These are phyloP conservation scores for Xanthia icteritia DNA, from an alignment of 2,888 invertebrate genomes.

Conservation along the genomic window DNA sequence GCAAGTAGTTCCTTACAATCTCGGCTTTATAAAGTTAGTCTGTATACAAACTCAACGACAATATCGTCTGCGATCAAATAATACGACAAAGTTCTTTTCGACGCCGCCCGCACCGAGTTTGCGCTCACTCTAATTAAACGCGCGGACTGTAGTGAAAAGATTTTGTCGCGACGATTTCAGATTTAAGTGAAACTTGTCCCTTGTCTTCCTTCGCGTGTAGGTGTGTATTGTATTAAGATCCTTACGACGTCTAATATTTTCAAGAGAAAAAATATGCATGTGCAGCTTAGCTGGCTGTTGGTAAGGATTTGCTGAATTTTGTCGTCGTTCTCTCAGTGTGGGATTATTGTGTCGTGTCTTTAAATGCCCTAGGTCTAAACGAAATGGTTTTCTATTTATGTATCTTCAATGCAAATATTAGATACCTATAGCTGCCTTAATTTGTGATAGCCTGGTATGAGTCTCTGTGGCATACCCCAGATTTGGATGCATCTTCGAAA, in stretches of 20 bases:
- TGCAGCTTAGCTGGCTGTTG: constrained; percentile 26
- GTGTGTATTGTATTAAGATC: constrained; percentile 78
- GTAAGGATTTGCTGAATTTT: constrained; percentile 30
- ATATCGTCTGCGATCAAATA: constrained; percentile 55
- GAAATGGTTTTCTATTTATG: neutral
- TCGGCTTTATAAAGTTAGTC: constrained; percentile 55
- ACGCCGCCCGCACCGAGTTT: constrained; percentile 38
- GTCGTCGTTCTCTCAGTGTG: constrained; percentile 27
- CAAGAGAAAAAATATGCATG: constrained; percentile 35
- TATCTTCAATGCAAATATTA: neutral
- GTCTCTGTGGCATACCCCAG: neutral
- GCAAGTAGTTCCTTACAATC: constrained; percentile 29
- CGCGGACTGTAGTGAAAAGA: constrained; percentile 67
- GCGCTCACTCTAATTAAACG: constrained; percentile 60
- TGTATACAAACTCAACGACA: constrained; percentile 49
- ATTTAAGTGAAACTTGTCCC: constrained; percentile 84
- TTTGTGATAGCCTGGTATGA: neutral
- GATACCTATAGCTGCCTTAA: too few relatives aligned
- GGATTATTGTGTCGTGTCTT: constrained; percentile 20
- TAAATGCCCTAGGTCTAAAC: neutral
- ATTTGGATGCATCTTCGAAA: neutral
- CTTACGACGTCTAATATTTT: constrained; percentile 66
- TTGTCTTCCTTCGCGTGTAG: constrained; percentile 78
- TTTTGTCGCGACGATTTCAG: constrained; percentile 80
- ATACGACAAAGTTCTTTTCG: constrained; percentile 53